Base-by-base conservation (phyloP, 1,140 invertebrate species). In the Atopsyche davidsoni region DNA sequence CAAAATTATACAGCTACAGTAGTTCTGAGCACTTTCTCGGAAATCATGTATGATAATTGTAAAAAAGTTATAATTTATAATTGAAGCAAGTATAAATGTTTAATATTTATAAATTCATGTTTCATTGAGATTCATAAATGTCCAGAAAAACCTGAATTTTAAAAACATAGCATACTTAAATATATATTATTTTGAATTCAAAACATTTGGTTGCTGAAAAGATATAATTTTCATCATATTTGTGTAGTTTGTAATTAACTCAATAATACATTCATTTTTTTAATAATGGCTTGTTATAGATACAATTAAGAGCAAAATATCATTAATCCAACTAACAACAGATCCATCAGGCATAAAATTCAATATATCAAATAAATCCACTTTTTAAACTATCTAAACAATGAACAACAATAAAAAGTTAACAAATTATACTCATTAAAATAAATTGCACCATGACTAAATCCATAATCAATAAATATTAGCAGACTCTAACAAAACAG, bases 401-500 rank as follows among this genome's bases (percentile, higher is more conserved):
- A n/a, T 31, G 41, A 44, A 23, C 32, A 16, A 44, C 6, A 28
- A 28, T 31, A 16, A 16, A 44, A 28, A 28, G 25, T 28, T 28
- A 28, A 7, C n/a, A 17, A 28, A 25, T 31, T 16, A 16, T 14
- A 43, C 14, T 43, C 2, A 25, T 28, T 28, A 28, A 2, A 43
- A 16, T 43, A 43, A 22, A 18, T 18, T 41, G 39, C 39, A 3
- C 39, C 35, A 18, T 41, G 17, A 22, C 17, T n/a, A n/a, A n/a
- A n/a, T n/a, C n/a, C n/a, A n/a, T n/a, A 43, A 44, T 46, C 44
- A 53, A 57, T 53, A 53, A 46, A 57, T 57, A 61, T 68, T 68
- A 10, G 69, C 69, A 44, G 68, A 70, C 55, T 84, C 82, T 10
- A 84, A 62, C 13, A 83, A 67, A n/a, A 82, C 64, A 0, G 84